Evolutionary conservation across 2,888 invertebrate species (phyloP).

Genomic region (Desoria tigrina): DNA sequence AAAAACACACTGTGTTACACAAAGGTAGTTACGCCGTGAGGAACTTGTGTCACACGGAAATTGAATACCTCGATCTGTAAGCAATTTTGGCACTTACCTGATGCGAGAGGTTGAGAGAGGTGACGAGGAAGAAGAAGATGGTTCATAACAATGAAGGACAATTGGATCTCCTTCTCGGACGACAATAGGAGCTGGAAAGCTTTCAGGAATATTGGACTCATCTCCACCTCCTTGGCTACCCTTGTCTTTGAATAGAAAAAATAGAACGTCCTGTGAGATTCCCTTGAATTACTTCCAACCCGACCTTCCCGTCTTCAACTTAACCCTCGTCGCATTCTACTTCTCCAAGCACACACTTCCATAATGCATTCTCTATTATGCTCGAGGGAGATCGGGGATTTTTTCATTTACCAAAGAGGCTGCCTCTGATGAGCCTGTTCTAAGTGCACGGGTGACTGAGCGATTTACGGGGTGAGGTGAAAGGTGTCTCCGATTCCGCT

Average conservation of each 20-base stretch:
- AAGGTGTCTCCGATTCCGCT: constrained; percentile 12
- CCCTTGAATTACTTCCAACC: background rate
- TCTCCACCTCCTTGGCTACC: constrained; percentile 25
- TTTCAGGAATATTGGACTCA: constrained; percentile 44
- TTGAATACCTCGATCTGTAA: too few relatives aligned
- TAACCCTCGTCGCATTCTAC: constrained; percentile 3
- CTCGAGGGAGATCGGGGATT: constrained; percentile 9
- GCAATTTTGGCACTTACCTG: constrained; percentile 1
- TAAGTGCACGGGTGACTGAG: constrained; percentile 20
- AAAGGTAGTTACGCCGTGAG: too few relatives aligned
- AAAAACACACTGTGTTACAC: too few relatives aligned
- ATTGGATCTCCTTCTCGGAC: constrained; percentile 49
- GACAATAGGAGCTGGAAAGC: constrained; percentile 48
- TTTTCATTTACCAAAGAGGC: constrained; percentile 22
- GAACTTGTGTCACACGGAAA: too few relatives aligned
- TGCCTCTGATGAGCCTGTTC: constrained; percentile 22
- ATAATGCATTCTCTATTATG: constrained; percentile 10
- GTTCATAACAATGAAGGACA: constrained; percentile 49
- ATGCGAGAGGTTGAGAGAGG: background rate
- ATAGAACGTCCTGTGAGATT: constrained; percentile 9
- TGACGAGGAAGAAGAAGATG: constrained; percentile 15
- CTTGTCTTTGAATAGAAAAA: constrained; percentile 12
- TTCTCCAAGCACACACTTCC: constrained; percentile 5
- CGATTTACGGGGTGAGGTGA: constrained; percentile 24
- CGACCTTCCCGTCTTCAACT: background rate